Evolutionary conservation across 2,797 vertebrate genomes (phyloP), one percentile per base, ranked within the genome.

Genomic region (Emys orbicularis): DNA sequence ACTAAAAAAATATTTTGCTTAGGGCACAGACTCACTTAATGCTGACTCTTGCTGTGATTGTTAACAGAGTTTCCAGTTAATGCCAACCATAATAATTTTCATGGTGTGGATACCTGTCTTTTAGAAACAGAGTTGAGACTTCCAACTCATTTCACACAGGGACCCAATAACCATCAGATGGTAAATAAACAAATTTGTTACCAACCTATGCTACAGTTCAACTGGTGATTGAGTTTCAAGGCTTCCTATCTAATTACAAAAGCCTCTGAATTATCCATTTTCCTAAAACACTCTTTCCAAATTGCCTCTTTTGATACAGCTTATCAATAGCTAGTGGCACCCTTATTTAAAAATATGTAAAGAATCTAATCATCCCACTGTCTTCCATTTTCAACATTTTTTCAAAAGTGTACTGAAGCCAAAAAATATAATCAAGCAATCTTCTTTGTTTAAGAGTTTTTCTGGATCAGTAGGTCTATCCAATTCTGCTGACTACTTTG

Each of bases 391-490:
- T 61, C 81, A 89, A 54, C 34, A 3, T 83, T 92, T 95, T 54
- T 91, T 92, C 88, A 90, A 31, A 59, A 84, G 83, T 15, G 54
- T 84, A 37, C 27, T 86, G 91, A 93, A 90, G 92, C 65, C 0
- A 0, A 92, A 90, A 94, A 94, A 89, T 49, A 94, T 83, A 94
- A 94, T 61, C 87, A 87, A 81, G 41, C 79, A 86, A 88, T 90
- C 84, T 79, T 94, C 86, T 93, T 76, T 0, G 0, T 57, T 65
- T 96, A 90, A 95, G 65, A 84, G 74, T 54, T 93, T 95, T 95
- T 95, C 86, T 93, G 84, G 84, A 91, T 84, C 92, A 90, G 29
- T 25, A 65, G 86, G 27, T 65, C 79, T 50, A 87, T 83, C 80
- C 86, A 83, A 6, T 59, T 52, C 87, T 90, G 84, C 79, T 88